Evolutionary conservation across 2,888 invertebrate species (phyloP).

Genomic region (Archaeoteleia sp.): DNA sequence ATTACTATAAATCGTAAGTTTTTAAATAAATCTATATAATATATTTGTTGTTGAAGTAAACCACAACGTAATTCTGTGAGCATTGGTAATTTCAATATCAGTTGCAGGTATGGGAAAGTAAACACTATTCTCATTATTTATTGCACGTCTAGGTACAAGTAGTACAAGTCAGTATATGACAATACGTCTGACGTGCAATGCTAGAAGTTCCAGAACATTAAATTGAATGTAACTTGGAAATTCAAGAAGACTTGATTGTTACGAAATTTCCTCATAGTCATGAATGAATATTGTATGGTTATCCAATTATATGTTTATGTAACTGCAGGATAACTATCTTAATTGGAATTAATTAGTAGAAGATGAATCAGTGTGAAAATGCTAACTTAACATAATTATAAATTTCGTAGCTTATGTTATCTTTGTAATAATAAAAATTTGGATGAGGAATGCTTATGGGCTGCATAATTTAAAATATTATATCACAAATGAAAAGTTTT

Average conservation of each 20-base stretch:
- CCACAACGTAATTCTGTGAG: neutral
- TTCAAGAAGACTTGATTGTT: constrained; percentile 22
- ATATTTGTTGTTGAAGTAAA: too few relatives aligned
- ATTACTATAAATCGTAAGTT: too few relatives aligned
- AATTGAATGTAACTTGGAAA: constrained; percentile 13
- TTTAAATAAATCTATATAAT: too few relatives aligned
- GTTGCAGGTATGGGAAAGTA: constrained; percentile 3
- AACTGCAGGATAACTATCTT: too few relatives aligned
- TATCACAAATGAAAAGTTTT: too few relatives aligned
- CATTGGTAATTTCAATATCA: neutral
- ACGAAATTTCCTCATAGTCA: constrained; percentile 13
- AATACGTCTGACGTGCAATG: constrained; percentile 24
- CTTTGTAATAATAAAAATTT: too few relatives aligned
- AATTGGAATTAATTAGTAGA: too few relatives aligned
- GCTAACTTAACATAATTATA: too few relatives aligned
- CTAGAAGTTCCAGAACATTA: constrained; percentile 27
- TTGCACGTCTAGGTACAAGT: constrained; percentile 4
- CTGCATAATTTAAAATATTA: too few relatives aligned
- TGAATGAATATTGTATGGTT: constrained; percentile 7
- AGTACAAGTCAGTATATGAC: constrained; percentile 21
- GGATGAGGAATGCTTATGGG: too few relatives aligned
- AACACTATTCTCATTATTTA: constrained; percentile 18
- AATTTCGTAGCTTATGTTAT: too few relatives aligned
- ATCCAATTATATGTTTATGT: constrained; percentile 15
- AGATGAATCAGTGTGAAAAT: too few relatives aligned